A percentile compares a stretch with the other conserved stretches of the same genome.
phyloP scores from a whole-genome alignment of 2,888 invertebrate genomes.

The Ryuthela nishihirai region DNA sequence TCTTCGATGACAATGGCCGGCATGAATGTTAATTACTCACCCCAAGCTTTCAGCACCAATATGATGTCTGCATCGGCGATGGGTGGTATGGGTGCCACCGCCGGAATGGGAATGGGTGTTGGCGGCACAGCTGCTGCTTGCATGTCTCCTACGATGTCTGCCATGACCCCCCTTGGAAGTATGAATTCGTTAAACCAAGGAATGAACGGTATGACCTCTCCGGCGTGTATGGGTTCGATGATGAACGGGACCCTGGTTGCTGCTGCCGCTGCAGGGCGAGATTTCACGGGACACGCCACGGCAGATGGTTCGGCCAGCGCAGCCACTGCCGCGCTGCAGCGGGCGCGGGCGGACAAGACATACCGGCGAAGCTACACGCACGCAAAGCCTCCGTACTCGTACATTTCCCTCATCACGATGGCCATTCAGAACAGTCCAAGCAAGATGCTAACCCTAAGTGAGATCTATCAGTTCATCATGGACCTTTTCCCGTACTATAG shows the following conservation, averaged over 20 bases:
- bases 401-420: constrained; percentile 99
- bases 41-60: constrained; percentile 33
- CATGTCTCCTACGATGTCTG: constrained; percentile 34
- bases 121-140: constrained; percentile 27
- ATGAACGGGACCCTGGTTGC: constrained; percentile 15
- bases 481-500: constrained; percentile 97
- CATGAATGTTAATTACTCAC: constrained; percentile 31
- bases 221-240: constrained; percentile 43
- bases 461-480: constrained; percentile 99
- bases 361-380: constrained; percentile 94
- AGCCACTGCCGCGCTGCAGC: constrained; percentile 59
- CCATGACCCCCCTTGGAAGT: constrained; percentile 32
- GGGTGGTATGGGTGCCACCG: constrained; percentile 29
- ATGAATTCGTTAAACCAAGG: constrained; percentile 34
- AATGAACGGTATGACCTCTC: constrained; percentile 38
- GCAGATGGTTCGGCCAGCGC: constrained; percentile 17
- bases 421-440: constrained; percentile 95
- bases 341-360: constrained; percentile 73
- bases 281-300: constrained; percentile 18
- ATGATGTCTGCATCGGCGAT: constrained; percentile 32
- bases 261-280: constrained; percentile 9
- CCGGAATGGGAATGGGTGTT: constrained; percentile 34
- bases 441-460: constrained; percentile 95
- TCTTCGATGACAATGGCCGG: constrained; percentile 32
- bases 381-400: constrained; percentile 97